phyloP scores from a whole-genome alignment of 1,140 invertebrate genomes.

The Drosophila guanche region DNA sequence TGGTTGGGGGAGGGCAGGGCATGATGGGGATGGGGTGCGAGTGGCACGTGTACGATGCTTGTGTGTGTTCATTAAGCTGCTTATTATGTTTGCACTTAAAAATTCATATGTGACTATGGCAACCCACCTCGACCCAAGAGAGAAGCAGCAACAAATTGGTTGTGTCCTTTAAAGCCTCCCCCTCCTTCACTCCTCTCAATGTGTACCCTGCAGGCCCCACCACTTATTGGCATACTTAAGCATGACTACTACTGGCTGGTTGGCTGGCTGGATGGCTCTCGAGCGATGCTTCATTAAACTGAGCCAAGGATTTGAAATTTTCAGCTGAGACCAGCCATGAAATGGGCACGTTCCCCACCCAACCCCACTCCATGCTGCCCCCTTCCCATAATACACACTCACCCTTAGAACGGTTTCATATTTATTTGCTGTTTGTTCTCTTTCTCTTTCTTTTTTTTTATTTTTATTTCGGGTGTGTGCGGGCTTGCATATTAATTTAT shows the following conservation, averaged over 20 bases:
- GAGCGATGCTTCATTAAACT: conserved; percentile 44
- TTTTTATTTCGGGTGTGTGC: conserved; percentile 2
- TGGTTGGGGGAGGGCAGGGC: background rate
- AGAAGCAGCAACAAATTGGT: conserved; percentile 51
- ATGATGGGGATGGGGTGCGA: conserved; percentile 29
- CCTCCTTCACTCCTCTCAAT: background rate
- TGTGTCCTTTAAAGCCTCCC: conserved; percentile 49
- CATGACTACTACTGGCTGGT: conserved; percentile 14
- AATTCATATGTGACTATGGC: conserved; percentile 78
- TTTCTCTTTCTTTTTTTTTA: conserved; percentile 18
- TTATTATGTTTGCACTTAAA: conserved; percentile 82
- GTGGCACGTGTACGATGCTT: conserved; percentile 43
- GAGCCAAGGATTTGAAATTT: conserved; percentile 64
- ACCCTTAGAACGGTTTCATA: background rate
- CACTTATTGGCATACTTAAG: conserved; percentile 76
- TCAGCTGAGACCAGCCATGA: conserved; percentile 52
- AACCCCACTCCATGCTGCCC: background rate
- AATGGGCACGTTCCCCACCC: conserved; percentile 21
- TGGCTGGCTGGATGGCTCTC: no score
- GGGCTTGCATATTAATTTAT: conserved; percentile 46
- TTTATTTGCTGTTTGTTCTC: conserved; percentile 16
- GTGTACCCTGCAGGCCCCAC: no score
- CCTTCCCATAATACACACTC: no score
- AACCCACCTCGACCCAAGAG: conserved; percentile 26
- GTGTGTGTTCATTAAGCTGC: conserved; percentile 77